These are phyloP conservation scores for Brachionus plicatilis DNA, from an alignment of 1,140 invertebrate species.

Conservation along the genomic window DNA sequence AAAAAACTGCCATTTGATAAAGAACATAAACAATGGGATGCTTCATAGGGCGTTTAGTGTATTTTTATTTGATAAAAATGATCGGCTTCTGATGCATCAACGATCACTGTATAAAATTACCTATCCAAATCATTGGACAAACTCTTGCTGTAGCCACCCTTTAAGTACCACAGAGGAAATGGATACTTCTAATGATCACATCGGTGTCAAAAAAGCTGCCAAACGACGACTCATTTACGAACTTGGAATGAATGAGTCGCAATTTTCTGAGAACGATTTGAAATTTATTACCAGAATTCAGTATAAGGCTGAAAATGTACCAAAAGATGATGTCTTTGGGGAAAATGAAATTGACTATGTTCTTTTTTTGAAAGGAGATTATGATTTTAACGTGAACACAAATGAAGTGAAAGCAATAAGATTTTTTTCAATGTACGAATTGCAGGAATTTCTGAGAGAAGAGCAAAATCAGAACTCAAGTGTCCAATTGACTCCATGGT, in stretches of 20 bases:
- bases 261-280: not conserved
- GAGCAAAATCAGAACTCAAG: conserved; percentile 7
- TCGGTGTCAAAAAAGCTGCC: conserved; percentile 40
- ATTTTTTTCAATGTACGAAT: conserved; percentile 24
- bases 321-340: conserved; percentile 27
- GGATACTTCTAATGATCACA: conserved; percentile 11
- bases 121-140: conserved; percentile 41
- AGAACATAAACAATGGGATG: conserved; percentile 11
- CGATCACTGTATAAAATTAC: conserved; percentile 41
- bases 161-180: conserved; percentile 15
- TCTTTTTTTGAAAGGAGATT: conserved; percentile 8
- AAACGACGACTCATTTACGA: conserved; percentile 40
- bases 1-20: conserved; percentile 36
- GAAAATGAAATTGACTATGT: conserved; percentile 43
- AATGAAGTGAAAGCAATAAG: conserved; percentile 34
- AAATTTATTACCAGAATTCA: conserved; percentile 40
- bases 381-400: conserved; percentile 16
- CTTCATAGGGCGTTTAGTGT: conserved; percentile 42
- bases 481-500: conserved; percentile 40
- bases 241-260: conserved; percentile 32
- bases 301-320: conserved; percentile 40
- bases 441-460: conserved; percentile 22
- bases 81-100: conserved; percentile 29
- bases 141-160: conserved; percentile 43
- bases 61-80: conserved; percentile 39